These are phyloP conservation scores for Bombus ignitus DNA, from an alignment of 1,140 invertebrate species.

Conservation along the genomic window DNA sequence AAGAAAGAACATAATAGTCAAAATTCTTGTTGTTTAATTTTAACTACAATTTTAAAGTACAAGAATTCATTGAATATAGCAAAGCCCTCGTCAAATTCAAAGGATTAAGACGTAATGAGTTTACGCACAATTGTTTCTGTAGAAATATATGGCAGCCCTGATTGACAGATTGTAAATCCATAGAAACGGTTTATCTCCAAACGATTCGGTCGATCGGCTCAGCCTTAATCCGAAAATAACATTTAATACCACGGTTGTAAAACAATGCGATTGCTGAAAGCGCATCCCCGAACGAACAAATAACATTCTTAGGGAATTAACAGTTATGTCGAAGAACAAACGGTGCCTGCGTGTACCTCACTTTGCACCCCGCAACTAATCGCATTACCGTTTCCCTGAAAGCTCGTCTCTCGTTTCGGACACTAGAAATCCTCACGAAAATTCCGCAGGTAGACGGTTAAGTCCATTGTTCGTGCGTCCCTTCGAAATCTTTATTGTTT, in stretches of 20 bases:
- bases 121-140: neutral
- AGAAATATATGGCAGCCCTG: neutral
- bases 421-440: conserved; percentile 32
- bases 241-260: conserved; percentile 36
- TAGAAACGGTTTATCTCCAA: conserved; percentile 24
- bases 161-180: conserved; percentile 16
- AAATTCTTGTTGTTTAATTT: too few species aligned
- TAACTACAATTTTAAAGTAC: neutral
- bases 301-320: conserved; percentile 56
- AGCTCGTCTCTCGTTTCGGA: conserved; percentile 41
- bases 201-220: conserved; percentile 26
- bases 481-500: conserved; percentile 58
- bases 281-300: neutral
- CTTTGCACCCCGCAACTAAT: conserved; percentile 54
- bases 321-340: conserved; percentile 49
- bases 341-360: conserved; percentile 21
- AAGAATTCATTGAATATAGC: neutral
- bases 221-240: conserved; percentile 29
- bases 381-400: conserved; percentile 57
- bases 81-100: neutral
- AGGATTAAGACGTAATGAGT: neutral
- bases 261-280: neutral
- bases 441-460: conserved; percentile 53
- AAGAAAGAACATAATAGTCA: too few species aligned
- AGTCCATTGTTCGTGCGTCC: conserved; percentile 25